These are phyloP conservation scores for Steinernema khuongi DNA, from an alignment of 1,140 invertebrate genomes.

Conservation along the genomic window DNA sequence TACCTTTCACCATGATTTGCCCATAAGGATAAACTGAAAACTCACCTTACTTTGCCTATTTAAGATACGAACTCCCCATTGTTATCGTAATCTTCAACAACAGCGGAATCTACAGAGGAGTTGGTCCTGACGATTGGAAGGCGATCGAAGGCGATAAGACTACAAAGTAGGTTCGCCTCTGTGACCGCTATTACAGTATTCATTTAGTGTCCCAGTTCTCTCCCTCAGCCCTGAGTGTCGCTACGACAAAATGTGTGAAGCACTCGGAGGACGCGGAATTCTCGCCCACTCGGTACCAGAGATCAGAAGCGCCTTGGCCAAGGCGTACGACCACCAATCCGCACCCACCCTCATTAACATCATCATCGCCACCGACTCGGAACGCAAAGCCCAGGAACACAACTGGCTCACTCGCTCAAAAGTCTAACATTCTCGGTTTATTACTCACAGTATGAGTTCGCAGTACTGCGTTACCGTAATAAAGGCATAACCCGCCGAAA, in stretches of 20 bases:
- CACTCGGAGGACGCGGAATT: slow-evolving; percentile 76
- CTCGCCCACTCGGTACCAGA: slow-evolving; percentile 73
- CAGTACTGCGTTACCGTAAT: too few relatives aligned
- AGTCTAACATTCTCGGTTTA: too few relatives aligned
- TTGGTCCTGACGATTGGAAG: slow-evolving; percentile 71
- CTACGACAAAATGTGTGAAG: slow-evolving; percentile 82
- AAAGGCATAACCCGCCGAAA: too few relatives aligned
- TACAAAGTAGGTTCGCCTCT: slow-evolving; percentile 60
- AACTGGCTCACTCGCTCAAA: slow-evolving; percentile 86
- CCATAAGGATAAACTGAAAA: background rate
- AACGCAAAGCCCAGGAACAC: slow-evolving; percentile 75
- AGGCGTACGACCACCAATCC: slow-evolving; percentile 67
- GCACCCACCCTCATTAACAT: slow-evolving; percentile 82
- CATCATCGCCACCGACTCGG: slow-evolving; percentile 77
- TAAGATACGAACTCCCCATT: slow-evolving; percentile 81
- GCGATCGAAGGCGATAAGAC: slow-evolving; percentile 66
- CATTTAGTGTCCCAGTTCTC: slow-evolving; percentile 73
- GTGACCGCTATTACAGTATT: slow-evolving; percentile 16
- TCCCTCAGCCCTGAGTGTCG: slow-evolving; percentile 70
- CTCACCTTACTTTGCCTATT: slow-evolving; percentile 35
- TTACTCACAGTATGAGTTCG: too few relatives aligned
- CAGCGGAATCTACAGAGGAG: slow-evolving; percentile 83
- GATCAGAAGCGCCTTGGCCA: slow-evolving; percentile 68
- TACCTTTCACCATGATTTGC: background rate
- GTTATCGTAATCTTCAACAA: slow-evolving; percentile 89